Evolutionary conservation across 2,113 vertebrate genomes (phyloP).

Genomic region (Mormoops blainvillei): DNA sequence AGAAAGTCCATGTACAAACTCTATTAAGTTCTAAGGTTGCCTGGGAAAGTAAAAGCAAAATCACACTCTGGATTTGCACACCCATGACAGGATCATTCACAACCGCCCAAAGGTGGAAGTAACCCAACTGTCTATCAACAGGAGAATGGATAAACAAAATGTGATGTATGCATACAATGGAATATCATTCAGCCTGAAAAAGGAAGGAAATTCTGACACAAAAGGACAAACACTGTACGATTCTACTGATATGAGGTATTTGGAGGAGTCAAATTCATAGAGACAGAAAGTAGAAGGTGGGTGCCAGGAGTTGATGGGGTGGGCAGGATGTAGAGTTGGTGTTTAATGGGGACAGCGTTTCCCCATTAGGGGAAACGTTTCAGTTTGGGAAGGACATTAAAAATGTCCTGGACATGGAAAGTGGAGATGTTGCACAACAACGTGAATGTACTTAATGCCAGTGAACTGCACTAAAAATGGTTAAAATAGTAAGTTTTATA

Average conservation of each 20-base stretch:
- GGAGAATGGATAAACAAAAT: not conserved
- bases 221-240: not conserved
- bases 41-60: not conserved
- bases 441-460: not conserved
- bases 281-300: not conserved
- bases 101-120: not conserved
- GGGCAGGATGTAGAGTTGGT: not conserved
- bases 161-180: fast-evolving
- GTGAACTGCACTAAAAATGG: not conserved
- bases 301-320: not conserved
- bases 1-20: not conserved
- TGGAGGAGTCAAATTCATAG: not conserved
- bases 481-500: not conserved
- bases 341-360: not conserved
- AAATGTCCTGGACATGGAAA: not conserved
- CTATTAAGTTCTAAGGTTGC: not conserved
- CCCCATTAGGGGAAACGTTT: no score
- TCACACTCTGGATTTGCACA: not conserved
- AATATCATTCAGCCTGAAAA: not conserved
- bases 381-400: not conserved
- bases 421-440: not conserved
- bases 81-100: not conserved
- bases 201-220: not conserved
- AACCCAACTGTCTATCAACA: not conserved
- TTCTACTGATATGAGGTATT: not conserved